phyloP scores from a whole-genome alignment of 2,888 invertebrate species.

The Bhutanitis thaidina region DNA sequence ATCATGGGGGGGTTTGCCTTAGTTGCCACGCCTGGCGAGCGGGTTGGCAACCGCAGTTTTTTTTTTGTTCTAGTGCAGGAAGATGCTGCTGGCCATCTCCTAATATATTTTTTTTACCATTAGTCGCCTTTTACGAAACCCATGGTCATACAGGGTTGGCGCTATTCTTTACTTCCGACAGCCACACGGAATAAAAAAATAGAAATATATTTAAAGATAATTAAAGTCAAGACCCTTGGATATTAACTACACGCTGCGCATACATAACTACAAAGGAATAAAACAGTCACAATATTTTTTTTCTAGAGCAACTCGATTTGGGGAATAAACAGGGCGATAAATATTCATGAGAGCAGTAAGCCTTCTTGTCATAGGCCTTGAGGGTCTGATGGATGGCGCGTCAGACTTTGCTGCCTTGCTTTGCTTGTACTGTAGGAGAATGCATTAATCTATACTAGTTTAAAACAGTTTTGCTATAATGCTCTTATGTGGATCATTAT shows the following conservation, averaged over 20 bases:
- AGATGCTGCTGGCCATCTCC: too few relatives aligned
- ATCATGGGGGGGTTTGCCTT: too few relatives aligned
- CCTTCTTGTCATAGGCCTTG: conserved; percentile 70
- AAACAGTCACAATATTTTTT: conserved; percentile 43
- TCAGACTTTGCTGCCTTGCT: conserved; percentile 45
- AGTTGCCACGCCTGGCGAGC: too few relatives aligned
- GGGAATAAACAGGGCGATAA: conserved; percentile 60
- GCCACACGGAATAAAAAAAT: too few relatives aligned
- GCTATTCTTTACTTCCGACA: too few relatives aligned
- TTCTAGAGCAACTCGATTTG: conserved; percentile 40
- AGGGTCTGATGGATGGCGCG: conserved; percentile 68
- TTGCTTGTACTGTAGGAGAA: conserved; percentile 29
- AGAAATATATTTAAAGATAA: background rate
- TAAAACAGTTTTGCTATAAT: too few relatives aligned
- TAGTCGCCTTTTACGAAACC: too few relatives aligned
- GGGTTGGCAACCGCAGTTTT: too few relatives aligned
- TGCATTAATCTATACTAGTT: background rate
- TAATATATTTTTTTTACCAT: too few relatives aligned
- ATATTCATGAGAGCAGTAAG: conserved; percentile 71
- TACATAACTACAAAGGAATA: conserved; percentile 28
- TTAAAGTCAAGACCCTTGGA: conserved; percentile 11
- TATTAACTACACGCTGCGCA: conserved; percentile 7
- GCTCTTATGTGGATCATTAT: too few relatives aligned
- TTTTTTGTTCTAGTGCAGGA: too few relatives aligned
- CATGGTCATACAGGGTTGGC: too few relatives aligned